phyloP scores from a whole-genome alignment of 2,113 vertebrate genomes.

The Syngnathus scovelli region DNA sequence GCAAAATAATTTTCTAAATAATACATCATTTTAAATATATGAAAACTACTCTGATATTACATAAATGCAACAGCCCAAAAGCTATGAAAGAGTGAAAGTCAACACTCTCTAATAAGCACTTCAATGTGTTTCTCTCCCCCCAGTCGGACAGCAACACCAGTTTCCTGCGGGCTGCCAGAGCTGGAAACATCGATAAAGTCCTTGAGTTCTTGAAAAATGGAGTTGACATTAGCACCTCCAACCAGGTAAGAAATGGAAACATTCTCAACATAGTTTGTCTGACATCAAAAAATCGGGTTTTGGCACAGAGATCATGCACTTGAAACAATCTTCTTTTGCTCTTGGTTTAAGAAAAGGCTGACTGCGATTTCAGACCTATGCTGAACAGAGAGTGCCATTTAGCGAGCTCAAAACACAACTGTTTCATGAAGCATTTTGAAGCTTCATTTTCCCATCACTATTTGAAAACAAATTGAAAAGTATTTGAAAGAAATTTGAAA shows the following conservation, averaged over 20 bases:
- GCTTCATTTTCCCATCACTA: too few relatives aligned
- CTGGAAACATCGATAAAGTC: slow-evolving; percentile 94
- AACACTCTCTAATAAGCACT: slow-evolving; percentile 1
- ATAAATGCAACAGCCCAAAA: neutral
- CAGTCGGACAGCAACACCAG: slow-evolving; percentile 99
- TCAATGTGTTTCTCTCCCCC: slow-evolving; percentile 27
- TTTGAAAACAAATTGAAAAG: too few relatives aligned
- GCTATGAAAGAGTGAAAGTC: neutral
- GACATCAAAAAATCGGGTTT: neutral
- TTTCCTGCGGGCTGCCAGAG: slow-evolving; percentile 91
- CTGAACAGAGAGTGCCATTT: too few relatives aligned
- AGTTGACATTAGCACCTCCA: slow-evolving; percentile 91
- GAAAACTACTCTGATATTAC: neutral
- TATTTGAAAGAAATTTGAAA: too few relatives aligned
- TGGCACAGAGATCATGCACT: neutral
- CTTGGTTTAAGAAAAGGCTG: too few relatives aligned
- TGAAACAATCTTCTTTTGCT: too few relatives aligned
- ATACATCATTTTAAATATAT: neutral
- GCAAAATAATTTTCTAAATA: neutral
- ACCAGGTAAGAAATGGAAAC: slow-evolving; percentile 80
- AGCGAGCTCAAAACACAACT: too few relatives aligned
- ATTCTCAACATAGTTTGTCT: neutral
- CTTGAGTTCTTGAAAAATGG: slow-evolving; percentile 93
- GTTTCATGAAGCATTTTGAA: too few relatives aligned
- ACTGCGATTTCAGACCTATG: too few relatives aligned